Evolutionary conservation across 1,140 invertebrate species (phyloP), one percentile per base, ranked within the genome.

Genomic region (Agrilus planipennis): DNA sequence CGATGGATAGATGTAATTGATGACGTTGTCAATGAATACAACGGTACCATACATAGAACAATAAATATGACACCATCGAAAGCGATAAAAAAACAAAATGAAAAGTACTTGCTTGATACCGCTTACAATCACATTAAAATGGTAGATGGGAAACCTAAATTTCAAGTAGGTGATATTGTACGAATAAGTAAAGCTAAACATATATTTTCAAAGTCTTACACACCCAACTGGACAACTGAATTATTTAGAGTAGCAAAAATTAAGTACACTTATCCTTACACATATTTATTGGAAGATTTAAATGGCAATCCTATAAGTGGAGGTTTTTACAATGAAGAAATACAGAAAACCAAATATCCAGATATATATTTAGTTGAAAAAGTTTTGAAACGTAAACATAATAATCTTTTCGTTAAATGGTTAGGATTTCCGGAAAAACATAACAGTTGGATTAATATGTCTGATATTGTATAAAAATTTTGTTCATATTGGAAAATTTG

Each of bases 381-480:
- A 37, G 46, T 60, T 15, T 28, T 58, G 22, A 45, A 37, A 40
- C 45, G 42, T 27, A 53, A 53, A 32, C 40, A 42, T 21, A 41
- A 55, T 34, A 51, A 55, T 37, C 2, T 51, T n/a, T 60, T 46
- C 45, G 58, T 62, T 14, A 56, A 56, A 45, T 62, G 58, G 58
- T 46, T 60, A 32, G 59, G 59, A 20, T 55, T 61, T 31, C 16
- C 30, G 15, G 30, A 18, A 3, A n/a, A 32, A 20, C 41, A 47
- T 18, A 37, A 47, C 18, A 14, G 7, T 11, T 47, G 37, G 42
- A 40, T 47, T 3, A 12, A 44, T 42, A 32, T 30, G 37, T 9
- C 6, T 15, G 12, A 32, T 32, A 32, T 32, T 16, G 30, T 12
- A 34, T 34, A 7, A 34, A 16, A 5, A n/a, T n/a, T n/a, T n/a